These are phyloP conservation scores for Okapia johnstoni DNA, from an alignment of 2,113 vertebrate genomes.

Conservation along the genomic window DNA sequence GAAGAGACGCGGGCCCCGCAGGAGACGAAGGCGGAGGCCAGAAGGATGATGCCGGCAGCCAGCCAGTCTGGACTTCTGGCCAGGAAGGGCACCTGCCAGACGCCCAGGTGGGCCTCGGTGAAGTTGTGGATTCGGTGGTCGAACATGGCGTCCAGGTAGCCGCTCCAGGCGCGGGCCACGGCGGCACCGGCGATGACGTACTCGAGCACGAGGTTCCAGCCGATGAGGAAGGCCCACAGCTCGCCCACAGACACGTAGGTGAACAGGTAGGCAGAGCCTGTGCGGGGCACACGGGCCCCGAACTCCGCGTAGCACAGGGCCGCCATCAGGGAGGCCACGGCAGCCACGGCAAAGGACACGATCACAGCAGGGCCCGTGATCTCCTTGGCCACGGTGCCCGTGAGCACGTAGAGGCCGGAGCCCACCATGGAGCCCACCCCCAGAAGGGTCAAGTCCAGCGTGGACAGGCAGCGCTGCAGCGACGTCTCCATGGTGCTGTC, in stretches of 20 bases:
- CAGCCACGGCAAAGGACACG: constrained; percentile 90
- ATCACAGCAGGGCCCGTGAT: constrained; percentile 90
- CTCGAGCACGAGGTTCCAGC: constrained; percentile 96
- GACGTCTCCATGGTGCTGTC: constrained; percentile 92
- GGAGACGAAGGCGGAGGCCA: constrained; percentile 91
- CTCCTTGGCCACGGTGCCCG: constrained; percentile 94
- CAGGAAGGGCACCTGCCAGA: constrained; percentile 91
- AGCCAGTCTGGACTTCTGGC: constrained; percentile 93
- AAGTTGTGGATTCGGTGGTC: constrained; percentile 93
- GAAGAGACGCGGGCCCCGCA: constrained; percentile 95
- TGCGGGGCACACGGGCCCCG: constrained; percentile 93
- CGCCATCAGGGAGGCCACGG: constrained; percentile 91
- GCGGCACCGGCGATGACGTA: constrained; percentile 95
- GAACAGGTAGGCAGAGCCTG: constrained; percentile 97
- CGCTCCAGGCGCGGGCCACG: constrained; percentile 94
- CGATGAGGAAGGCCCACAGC: constrained; percentile 97
- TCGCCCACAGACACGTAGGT: constrained; percentile 96
- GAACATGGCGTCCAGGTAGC: constrained; percentile 95
- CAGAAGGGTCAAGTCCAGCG: constrained; percentile 90
- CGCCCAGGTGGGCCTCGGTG: constrained; percentile 88
- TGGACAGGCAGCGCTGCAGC: constrained; percentile 92
- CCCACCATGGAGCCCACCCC: constrained; percentile 96
- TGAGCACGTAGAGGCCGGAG: constrained; percentile 94
- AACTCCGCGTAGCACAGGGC: constrained; percentile 97
- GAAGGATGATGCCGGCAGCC: constrained; percentile 87